Base-by-base conservation (phyloP, 1,140 invertebrate species). In the Listronotus oregonensis region DNA sequence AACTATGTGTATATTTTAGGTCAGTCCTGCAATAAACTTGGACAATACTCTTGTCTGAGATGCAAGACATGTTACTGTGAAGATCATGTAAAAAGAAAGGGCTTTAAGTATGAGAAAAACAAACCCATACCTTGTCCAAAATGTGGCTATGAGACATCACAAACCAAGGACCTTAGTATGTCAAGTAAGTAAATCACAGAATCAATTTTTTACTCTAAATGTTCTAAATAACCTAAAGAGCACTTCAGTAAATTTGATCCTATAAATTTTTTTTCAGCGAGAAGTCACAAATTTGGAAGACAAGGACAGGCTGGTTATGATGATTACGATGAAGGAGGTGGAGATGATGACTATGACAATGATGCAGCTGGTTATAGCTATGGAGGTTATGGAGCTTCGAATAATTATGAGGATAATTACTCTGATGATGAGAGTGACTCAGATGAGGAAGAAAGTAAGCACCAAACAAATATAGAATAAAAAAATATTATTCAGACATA, bases 51-150 rank as follows among this genome's bases (percentile, higher is more conserved):
- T 0, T 98, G 96, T 79, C 82, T 97, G 63, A 86, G 91, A 74
- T 98, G 96, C 80, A 98, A 98, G 82, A 91, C 89, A 11, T 97
- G 95, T 80, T 98, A 93, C 78, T 98, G 96, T 82, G 95, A 98
- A 77, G 95, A 98, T 82, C 96, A 98, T 82, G 94, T 97, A 21
- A 85, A 89, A 56, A 86, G 94, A 67, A 95, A 95, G 86, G 91
- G 94, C 18, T 93, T 96, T 77, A 96, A 96, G 77, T 95, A 96
- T 80, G 89, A 91, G 14, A 94, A 94, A 75, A 92, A 91, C 72
- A 93, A 91, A 73, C 78, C 89, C 9, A 90, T 96, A 75, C 95
- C 96, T 34, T 98, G 96, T 78, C 96, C 96, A 10, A 96, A 97
- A 81, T 98, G 96, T 84, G 86, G 89, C 50, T 95, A 90, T 81